Percentiles rank a stretch among this genome's conserved stretches.
These are phyloP conservation scores for Lapara coniferarum DNA, from an alignment of 2,888 invertebrate species.

Conservation along the genomic window DNA sequence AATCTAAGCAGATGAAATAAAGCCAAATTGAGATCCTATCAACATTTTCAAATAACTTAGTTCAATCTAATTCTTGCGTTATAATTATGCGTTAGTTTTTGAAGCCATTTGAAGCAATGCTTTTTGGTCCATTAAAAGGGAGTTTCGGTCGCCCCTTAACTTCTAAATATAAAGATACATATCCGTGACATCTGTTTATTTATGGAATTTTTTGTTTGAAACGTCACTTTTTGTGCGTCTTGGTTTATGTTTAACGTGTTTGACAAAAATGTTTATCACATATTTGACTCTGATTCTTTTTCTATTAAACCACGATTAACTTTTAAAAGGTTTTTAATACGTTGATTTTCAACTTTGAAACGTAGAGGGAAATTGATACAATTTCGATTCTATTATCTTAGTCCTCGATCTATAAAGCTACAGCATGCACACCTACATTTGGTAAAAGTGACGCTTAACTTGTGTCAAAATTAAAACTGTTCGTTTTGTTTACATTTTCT, in stretches of 20 bases:
- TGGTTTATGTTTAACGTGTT: slow-evolving; percentile 7
- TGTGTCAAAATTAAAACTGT: no score
- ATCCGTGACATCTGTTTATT: slow-evolving; percentile 69
- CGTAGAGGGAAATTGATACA: not conserved
- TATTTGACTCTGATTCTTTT: not conserved
- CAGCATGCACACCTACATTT: no score
- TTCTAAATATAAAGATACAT: slow-evolving; percentile 65
- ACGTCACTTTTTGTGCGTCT: slow-evolving; percentile 15
- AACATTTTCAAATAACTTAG: not conserved
- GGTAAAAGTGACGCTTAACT: no score
- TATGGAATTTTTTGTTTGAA: slow-evolving; percentile 59
- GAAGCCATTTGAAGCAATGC: slow-evolving; percentile 64
- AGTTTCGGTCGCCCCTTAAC: slow-evolving; percentile 60
- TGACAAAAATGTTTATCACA: not conserved
- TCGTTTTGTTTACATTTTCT: no score
- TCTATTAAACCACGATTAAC: no score
- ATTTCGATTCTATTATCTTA: not conserved
- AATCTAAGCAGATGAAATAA: not conserved
- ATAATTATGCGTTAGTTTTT: slow-evolving; percentile 32
- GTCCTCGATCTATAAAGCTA: no score
- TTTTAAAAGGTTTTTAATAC: no score
- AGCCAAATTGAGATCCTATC: no score
- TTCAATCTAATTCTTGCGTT: not conserved
- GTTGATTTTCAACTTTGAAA: no score
- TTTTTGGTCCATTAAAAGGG: slow-evolving; percentile 67